These are phyloP conservation scores for Campoplex capitator DNA, from an alignment of 2,888 invertebrate genomes.

Conservation along the genomic window DNA sequence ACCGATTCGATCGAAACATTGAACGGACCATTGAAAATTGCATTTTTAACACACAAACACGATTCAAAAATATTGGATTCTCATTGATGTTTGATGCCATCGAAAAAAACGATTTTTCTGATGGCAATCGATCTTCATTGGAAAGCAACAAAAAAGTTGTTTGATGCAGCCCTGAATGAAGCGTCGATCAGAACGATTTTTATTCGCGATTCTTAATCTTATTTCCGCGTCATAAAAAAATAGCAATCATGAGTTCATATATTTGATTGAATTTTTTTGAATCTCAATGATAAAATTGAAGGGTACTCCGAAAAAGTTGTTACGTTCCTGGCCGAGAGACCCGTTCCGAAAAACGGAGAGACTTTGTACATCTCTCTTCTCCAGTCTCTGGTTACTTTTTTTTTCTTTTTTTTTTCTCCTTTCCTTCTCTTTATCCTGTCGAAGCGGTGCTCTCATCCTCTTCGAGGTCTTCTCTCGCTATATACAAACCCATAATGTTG, in stretches of 20 bases:
- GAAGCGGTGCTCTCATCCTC: conserved; percentile 52
- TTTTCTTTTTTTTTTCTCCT: conserved; percentile 35
- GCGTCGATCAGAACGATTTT: too few species aligned
- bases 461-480: conserved; percentile 39
- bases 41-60: neutral
- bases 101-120: neutral
- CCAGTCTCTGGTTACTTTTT: conserved; percentile 15
- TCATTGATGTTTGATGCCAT: neutral
- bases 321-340: conserved; percentile 61
- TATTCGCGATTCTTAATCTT: too few species aligned
- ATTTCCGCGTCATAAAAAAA: neutral
- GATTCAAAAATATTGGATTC: too few species aligned
- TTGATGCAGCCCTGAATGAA: neutral
- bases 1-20: too few species aligned
- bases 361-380: conserved; percentile 51
- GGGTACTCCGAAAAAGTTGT: conserved; percentile 34
- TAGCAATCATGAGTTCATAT: too few species aligned
- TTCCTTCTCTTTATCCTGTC: conserved; percentile 48
- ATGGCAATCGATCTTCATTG: too few species aligned
- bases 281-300: neutral
- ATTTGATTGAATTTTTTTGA: neutral
- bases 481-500: conserved; percentile 1
- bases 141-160: neutral
- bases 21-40: neutral
- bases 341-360: conserved; percentile 61